Percentiles rank a stretch among this genome's conserved stretches.
These are phyloP conservation scores for Lacanobia wlatinum DNA, from an alignment of 2,888 invertebrate species.

Conservation along the genomic window DNA sequence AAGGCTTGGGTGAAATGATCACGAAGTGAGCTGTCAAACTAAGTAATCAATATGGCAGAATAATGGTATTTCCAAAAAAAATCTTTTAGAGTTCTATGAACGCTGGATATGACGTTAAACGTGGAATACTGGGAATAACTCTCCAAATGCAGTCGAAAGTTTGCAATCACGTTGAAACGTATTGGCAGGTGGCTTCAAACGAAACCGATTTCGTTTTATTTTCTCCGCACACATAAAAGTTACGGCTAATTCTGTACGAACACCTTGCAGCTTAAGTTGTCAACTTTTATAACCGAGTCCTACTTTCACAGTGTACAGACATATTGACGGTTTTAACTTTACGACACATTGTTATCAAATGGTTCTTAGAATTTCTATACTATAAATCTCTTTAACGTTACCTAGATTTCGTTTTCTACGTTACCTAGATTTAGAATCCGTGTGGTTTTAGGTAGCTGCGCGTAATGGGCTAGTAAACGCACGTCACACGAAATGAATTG, in stretches of 20 bases:
- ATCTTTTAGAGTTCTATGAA: not conserved
- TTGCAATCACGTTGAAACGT: not conserved
- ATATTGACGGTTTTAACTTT: constrained; percentile 46
- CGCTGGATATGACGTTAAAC: too few species aligned
- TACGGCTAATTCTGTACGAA: not conserved
- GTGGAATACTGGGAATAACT: not conserved
- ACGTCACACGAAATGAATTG: too few species aligned
- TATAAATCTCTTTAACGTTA: constrained; percentile 7
- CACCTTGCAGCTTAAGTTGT: constrained; percentile 27
- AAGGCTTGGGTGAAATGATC: too few species aligned
- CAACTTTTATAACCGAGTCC: constrained; percentile 27
- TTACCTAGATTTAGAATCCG: constrained; percentile 11
- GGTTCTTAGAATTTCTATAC: constrained; percentile 43
- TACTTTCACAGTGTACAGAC: constrained; percentile 44
- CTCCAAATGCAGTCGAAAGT: not conserved
- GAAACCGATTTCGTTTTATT: constrained; percentile 3
- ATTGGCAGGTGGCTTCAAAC: not conserved
- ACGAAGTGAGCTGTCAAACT: too few species aligned
- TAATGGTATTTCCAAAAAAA: not conserved
- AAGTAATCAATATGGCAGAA: too few species aligned
- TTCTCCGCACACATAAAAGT: constrained; percentile 1
- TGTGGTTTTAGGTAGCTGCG: constrained; percentile 3
- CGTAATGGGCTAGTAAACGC: not conserved
- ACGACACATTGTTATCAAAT: constrained; percentile 59
- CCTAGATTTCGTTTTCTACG: constrained; percentile 16